These are phyloP conservation scores for Megaceryle torquata DNA, from an alignment of 2,113 vertebrate species.

Conservation along the genomic window DNA sequence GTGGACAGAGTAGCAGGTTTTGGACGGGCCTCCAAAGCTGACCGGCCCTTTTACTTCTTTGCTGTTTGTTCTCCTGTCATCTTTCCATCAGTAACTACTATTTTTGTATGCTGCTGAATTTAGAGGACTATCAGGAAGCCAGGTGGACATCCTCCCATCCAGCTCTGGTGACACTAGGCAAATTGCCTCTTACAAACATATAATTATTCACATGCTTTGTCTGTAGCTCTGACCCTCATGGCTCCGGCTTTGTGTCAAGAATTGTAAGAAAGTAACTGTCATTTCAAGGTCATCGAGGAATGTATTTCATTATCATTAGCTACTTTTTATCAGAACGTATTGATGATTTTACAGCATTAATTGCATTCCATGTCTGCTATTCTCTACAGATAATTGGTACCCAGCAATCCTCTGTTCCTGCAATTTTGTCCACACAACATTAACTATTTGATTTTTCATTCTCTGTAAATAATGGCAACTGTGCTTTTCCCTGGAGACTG, in stretches of 20 bases:
- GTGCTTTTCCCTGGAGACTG: not conserved
- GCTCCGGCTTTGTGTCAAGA: not conserved
- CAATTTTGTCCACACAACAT: conserved; percentile 38
- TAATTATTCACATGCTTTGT: not conserved
- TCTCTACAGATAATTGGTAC: conserved; percentile 18
- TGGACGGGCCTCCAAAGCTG: not conserved
- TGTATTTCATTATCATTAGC: not conserved
- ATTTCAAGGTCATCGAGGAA: conserved; percentile 7
- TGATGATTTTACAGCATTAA: not conserved
- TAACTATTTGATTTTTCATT: conserved; percentile 58
- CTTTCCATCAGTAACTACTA: not conserved
- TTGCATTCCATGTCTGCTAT: not conserved
- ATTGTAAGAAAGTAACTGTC: not conserved
- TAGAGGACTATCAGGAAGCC: not conserved
- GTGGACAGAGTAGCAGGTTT: not conserved
- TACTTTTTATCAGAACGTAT: conserved; percentile 13
- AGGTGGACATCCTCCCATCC: not conserved
- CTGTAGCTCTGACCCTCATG: not conserved
- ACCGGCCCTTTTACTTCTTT: not conserved
- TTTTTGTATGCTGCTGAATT: not conserved
- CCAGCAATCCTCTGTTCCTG: not conserved
- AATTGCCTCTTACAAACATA: not conserved
- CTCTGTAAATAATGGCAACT: conserved; percentile 55
- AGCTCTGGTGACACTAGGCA: not conserved
- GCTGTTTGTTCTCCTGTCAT: not conserved